These are phyloP conservation scores for Andrena cerasifolii DNA, from an alignment of 1,140 invertebrate species.

Conservation along the genomic window DNA sequence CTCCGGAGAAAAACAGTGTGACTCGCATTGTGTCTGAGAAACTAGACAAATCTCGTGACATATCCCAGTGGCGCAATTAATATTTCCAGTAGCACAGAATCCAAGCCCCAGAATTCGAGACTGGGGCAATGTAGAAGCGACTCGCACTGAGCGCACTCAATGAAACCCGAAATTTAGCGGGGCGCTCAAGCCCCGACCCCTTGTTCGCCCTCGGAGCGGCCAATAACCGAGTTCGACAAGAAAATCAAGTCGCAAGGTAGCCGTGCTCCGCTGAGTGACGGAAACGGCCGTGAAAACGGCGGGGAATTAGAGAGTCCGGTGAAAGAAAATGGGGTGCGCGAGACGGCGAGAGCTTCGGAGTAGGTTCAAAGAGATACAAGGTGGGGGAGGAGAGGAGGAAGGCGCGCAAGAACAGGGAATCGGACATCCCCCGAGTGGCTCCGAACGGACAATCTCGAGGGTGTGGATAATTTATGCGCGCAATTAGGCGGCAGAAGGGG, in stretches of 20 bases:
- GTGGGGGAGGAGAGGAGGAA: background rate
- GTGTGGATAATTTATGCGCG: slow-evolving; percentile 77
- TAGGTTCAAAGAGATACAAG: background rate
- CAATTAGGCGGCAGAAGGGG: slow-evolving; percentile 74
- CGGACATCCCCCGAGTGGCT: slow-evolving; percentile 46
- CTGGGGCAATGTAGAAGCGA: no score
- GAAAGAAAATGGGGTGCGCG: background rate
- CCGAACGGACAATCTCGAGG: slow-evolving; percentile 65
- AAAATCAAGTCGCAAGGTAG: slow-evolving; percentile 44
- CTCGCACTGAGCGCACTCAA: no score
- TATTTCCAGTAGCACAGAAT: no score
- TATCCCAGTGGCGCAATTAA: no score
- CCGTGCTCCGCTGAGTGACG: slow-evolving; percentile 13
- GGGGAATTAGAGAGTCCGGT: background rate
- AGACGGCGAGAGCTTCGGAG: background rate
- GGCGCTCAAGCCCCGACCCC: no score
- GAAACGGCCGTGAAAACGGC: slow-evolving; percentile 36
- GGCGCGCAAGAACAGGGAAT: slow-evolving; percentile 16
- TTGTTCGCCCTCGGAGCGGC: no score
- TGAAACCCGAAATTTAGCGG: no score
- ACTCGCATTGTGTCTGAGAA: no score
- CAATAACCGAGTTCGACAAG: slow-evolving; percentile 25
- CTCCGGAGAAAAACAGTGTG: no score
- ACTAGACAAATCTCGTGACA: no score
- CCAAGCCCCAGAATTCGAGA: no score